A percentile compares a stretch with the other conserved stretches of the same genome.
Conservation (phyloP, 2,888 invertebrate genomes). For the Cheilosia urbana region DNA sequence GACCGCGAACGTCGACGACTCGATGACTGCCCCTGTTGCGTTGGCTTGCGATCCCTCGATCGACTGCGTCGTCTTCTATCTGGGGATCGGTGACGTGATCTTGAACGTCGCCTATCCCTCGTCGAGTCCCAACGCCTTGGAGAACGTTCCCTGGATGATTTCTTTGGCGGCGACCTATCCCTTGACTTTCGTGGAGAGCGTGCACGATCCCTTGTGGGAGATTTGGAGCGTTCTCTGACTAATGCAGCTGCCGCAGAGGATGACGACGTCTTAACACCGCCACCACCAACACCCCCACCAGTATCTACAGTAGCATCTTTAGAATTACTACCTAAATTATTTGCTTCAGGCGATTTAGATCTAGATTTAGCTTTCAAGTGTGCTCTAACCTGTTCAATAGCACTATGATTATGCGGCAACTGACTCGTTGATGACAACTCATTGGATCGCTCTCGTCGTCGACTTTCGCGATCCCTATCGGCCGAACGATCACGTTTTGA, state of each 20-base stretch:
- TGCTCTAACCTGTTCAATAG: slow-evolving; percentile 79
- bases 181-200: slow-evolving; percentile 80
- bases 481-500: slow-evolving; percentile 68
- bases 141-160: slow-evolving; percentile 80
- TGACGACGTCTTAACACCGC: slow-evolving; percentile 36
- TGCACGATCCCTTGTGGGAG: slow-evolving; percentile 80
- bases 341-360: slow-evolving; percentile 81
- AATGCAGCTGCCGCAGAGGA: slow-evolving; percentile 53
- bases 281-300: slow-evolving; percentile 43
- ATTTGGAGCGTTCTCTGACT: slow-evolving; percentile 79
- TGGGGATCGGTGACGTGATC: slow-evolving; percentile 78
- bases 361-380: slow-evolving; percentile 83
- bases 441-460: slow-evolving; percentile 77
- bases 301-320: slow-evolving; percentile 70
- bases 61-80: slow-evolving; percentile 77
- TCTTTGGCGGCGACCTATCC: slow-evolving; percentile 80
- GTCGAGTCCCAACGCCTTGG: slow-evolving; percentile 78
- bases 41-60: slow-evolving; percentile 77
- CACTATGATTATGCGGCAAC: slow-evolving; percentile 70
- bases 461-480: slow-evolving; percentile 77
- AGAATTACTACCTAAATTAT: slow-evolving; percentile 77
- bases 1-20: slow-evolving; percentile 78
- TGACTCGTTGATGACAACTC: slow-evolving; percentile 68
- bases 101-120: slow-evolving; percentile 76
- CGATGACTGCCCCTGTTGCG: slow-evolving; percentile 75